Percentiles rank a stretch among this genome's conserved stretches.
Conservation (phyloP, 2,113 vertebrate genomes). For the Ptychochromis oligacanthus region DNA sequence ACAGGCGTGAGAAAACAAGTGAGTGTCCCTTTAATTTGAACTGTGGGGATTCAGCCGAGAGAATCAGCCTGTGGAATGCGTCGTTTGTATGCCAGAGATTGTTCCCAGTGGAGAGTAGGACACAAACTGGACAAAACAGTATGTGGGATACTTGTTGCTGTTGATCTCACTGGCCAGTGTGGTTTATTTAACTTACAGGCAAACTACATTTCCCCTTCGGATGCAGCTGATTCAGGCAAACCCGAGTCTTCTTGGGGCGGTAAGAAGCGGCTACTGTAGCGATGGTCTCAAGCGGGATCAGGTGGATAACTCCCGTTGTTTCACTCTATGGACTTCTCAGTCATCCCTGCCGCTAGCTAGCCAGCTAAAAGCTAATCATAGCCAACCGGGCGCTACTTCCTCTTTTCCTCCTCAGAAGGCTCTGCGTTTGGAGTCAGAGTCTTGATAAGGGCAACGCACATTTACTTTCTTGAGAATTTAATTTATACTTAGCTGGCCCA, state of each 20-base stretch:
- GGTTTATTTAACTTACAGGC: not conserved
- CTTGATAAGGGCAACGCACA: not conserved
- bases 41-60: conserved; percentile 56
- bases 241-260: conserved; percentile 34
- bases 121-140: conserved; percentile 55
- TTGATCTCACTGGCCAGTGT: conserved; percentile 1
- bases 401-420: no score
- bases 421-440: not conserved
- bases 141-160: conserved; percentile 43
- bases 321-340: conserved; percentile 52
- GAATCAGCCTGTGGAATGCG: conserved; percentile 75
- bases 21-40: conserved; percentile 79
- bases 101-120: conserved; percentile 68
- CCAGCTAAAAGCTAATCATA: conserved; percentile 16
- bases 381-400: not conserved
- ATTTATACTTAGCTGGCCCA: not conserved
- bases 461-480: not conserved
- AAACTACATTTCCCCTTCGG: not conserved
- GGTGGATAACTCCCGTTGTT: conserved; percentile 73
- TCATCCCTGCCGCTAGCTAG: conserved; percentile 8
- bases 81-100: conserved; percentile 74
- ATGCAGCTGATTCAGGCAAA: not conserved
- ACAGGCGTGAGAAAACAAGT: conserved; percentile 55
- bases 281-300: conserved; percentile 60
- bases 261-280: conserved; percentile 55